Evolutionary conservation across 2,113 vertebrate genomes (phyloP), one percentile per base, ranked within the genome.

Genomic region (Campylorhamphus procurvoides): DNA sequence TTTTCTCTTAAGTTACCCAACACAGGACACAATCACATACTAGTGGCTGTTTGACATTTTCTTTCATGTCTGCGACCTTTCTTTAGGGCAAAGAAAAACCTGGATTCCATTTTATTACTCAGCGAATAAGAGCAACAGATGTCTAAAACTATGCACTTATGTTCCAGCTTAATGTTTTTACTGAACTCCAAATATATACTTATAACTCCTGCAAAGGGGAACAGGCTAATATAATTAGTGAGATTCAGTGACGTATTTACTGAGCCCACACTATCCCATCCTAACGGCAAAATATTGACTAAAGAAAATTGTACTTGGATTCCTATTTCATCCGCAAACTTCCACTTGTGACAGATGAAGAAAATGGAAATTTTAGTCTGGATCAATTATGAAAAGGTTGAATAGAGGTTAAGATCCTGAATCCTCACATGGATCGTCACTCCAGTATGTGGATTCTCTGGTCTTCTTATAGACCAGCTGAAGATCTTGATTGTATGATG

Each of bases 401-500:
- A 79, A 24, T 17, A 44, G 1, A 1, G 0, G 22, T 72, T 64
- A 55, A 52, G 29, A 37, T n/a, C 12, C 7, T 0, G 2, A 53
- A 23, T 37, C 6, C 2, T 5, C 24, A 18, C 12, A 12, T 27
- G 15, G 12, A 37, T 37, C 37, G 8, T 37, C 37, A 12, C 22
- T 55, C 12, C 14, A 46, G 16, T 35, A 49, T 15, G 2, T 33
- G 49, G 5, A 7, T 67, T 58, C 9, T 58, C 27, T 22, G 23
- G 7, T 4, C 7, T 58, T 24, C 44, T 76, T 20, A 12, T 4
- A 29, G 28, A 28, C 4, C 17, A 42, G 2, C 4, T 35, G 63
- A 59, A 46, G 10, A 18, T 33, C 8, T 37, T 59, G 5, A 14
- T 2, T 46, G 18, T 28, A 62, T 4, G 49, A 40, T 31, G 28